Base-by-base conservation (phyloP, 2,797 vertebrate species). In the Anguilla marmorata region DNA sequence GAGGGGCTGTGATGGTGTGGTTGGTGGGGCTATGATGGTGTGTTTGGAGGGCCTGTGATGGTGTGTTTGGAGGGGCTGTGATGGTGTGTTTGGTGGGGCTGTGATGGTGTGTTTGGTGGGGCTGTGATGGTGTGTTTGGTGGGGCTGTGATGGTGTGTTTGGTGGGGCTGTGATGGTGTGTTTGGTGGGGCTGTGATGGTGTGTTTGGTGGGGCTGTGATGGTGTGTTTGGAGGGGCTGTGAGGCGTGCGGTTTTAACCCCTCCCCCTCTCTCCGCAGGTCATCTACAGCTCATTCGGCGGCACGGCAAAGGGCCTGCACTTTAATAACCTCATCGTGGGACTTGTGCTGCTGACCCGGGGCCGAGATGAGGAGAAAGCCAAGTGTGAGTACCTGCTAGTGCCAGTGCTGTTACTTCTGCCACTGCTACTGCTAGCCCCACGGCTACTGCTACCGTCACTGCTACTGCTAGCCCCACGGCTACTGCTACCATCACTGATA, bases 321-420 rank as follows among this genome's bases (percentile, higher is more conserved):
- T 99, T 99, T 94, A 99, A 99, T 96, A 99, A 99, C 92, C 94
- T 99, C 91, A 99, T 99, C 30, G 97, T 99, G 0, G 98, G 98
- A 85, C 95, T 99, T 90, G 98, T 99, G 89, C 97, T 99, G 16
- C 97, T 99, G 91, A 99, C 98, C 74, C 96, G 98, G 95, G 98
- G 98, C 89, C 96, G 94, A 41, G 97, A 99, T 96, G 98, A 99
- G 93, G 98, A 99, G 93, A 99, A 99, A 94, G 94, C 98, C 89
- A 99, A 99, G 95, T 99, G 98, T 99, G 94, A 96, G 97, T 97
- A 85, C 2, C 30, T 72, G 66, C 27, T 72, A 72, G 1, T 4
- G 8, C 12, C n/a, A n/a, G 9, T 16, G 14, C 58, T 50, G 50
- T 9, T 50, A 1, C 48, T 5, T 4, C 48, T 50, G 48, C 48